Base-by-base conservation (phyloP, 2,888 invertebrate genomes). In the Drosophila formosana region DNA sequence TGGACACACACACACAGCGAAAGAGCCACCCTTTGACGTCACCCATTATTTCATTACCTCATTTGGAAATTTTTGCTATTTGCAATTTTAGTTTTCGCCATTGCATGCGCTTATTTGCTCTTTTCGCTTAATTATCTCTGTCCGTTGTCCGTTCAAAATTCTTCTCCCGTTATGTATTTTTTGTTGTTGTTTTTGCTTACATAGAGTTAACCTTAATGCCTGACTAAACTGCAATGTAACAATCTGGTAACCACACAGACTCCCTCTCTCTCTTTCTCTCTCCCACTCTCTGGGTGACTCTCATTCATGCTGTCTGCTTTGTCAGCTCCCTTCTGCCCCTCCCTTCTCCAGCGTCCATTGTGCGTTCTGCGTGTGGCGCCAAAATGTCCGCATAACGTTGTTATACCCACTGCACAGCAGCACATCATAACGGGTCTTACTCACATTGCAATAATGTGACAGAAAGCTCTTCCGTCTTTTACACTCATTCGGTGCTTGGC, bases 41-140 rank as follows among this genome's bases (percentile, higher is more conserved):
- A 18, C 5, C 2, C 5, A 72, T 62, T 72, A 77, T 72, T 77
- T 78, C 66, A 75, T 72, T 74, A 70, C 51, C 66, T 41, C 66
- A 55, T 66, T 72, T 62, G 37, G 41, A 23, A 74, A 58, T 51
- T 73, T 72, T 41, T 30, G 56, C 52, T 41, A 45, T 67, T 60
- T 67, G 62, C 53, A 72, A 58, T 73, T 73, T 73, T 45, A 52
- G 49, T 53, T 72, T 56, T 66, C 13, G 61, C 56, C 53, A 53
- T 30, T 37, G 63, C 67, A 58, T 45, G 46, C 47, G 50, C 28
- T 37, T 51, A 47, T 55, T 72, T 25, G n/a, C 25, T 50, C 23
- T 50, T 49, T 49, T 61, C 52, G 75, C 55, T 74, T 77, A 75
- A 75, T 75, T 75, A 77, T 75, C 78, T 30, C 51, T 63, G 78